phyloP scores from a whole-genome alignment of 2,113 vertebrate species.

The Amazona vittata region DNA sequence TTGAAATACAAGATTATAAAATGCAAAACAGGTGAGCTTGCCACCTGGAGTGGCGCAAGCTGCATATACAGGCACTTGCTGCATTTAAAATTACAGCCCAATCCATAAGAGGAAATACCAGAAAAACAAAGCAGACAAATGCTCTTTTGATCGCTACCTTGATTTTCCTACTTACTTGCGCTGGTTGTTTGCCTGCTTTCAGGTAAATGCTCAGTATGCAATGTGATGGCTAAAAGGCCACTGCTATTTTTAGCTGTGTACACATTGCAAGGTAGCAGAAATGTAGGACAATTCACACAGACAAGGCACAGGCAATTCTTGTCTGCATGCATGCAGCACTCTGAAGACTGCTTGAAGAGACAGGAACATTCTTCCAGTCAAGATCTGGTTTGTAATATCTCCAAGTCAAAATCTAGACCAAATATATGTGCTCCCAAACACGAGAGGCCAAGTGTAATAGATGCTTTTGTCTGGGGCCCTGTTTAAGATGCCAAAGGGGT shows the following conservation, averaged over 20 bases:
- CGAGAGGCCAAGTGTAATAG: accelerated
- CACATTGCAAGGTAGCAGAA: conserved; percentile 20
- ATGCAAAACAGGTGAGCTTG: neutral
- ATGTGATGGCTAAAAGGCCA: neutral
- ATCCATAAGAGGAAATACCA: neutral
- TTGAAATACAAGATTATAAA: neutral
- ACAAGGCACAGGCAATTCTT: neutral
- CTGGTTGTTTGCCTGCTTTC: neutral
- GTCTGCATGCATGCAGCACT: neutral
- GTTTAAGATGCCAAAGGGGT: neutral
- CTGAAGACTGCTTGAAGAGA: neutral
- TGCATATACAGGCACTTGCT: neutral
- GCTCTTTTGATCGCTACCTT: neutral
- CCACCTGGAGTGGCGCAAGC: neutral
- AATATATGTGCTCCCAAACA: neutral
- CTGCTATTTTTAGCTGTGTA: conserved; percentile 3
- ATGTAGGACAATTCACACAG: conserved; percentile 32
- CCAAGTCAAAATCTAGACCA: neutral
- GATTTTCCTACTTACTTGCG: neutral
- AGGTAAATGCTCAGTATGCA: neutral
- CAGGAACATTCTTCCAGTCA: neutral
- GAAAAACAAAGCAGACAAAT: neutral
- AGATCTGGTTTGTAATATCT: neutral
- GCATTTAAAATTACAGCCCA: conserved; percentile 1
- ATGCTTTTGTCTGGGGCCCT: neutral